Conservation (phyloP, 37 sponge, comb jelly and placozoan genomes). For the Haliclona indistincta region DNA sequence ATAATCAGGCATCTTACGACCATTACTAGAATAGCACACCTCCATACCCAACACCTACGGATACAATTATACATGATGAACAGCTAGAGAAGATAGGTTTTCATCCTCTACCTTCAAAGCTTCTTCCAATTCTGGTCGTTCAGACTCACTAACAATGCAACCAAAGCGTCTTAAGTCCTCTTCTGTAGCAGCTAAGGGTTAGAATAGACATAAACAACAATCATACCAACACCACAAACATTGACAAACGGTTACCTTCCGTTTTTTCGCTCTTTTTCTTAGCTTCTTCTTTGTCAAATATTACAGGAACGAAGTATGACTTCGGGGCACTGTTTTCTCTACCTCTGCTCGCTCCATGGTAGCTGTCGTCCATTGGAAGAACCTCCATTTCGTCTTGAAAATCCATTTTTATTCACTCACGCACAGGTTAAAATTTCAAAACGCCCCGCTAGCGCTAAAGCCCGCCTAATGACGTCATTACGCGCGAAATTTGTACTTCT, state of each 20-base stretch:
- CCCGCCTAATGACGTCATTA: no score
- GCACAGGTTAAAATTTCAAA: no score
- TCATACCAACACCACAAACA: not conserved
- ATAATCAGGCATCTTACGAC: slow-evolving; percentile 43
- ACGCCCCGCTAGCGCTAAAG: no score
- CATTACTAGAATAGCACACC: slow-evolving; percentile 69
- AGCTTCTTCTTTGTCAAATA: slow-evolving; percentile 43
- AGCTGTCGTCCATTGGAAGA: not conserved
- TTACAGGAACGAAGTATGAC: slow-evolving; percentile 20
- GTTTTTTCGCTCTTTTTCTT: not conserved
- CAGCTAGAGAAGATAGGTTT: not conserved
- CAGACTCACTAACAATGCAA: slow-evolving; percentile 35
- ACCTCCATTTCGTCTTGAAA: no score
- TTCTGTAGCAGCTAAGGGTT: not conserved
- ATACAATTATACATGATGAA: not conserved
- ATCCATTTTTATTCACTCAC: no score
- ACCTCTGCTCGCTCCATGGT: not conserved
- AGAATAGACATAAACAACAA: not conserved
- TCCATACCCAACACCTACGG: slow-evolving; percentile 42
- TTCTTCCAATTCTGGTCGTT: slow-evolving; percentile 32
- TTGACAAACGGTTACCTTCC: no score
- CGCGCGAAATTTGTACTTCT: no score
- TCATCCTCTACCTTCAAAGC: slow-evolving; percentile 47
- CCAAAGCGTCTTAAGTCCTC: slow-evolving; percentile 20
- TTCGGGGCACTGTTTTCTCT: not conserved